Percentiles rank a stretch among this genome's conserved stretches.
Evolutionary conservation across 2,113 vertebrate species (phyloP).

Genomic region (Zosterops pallidus): DNA sequence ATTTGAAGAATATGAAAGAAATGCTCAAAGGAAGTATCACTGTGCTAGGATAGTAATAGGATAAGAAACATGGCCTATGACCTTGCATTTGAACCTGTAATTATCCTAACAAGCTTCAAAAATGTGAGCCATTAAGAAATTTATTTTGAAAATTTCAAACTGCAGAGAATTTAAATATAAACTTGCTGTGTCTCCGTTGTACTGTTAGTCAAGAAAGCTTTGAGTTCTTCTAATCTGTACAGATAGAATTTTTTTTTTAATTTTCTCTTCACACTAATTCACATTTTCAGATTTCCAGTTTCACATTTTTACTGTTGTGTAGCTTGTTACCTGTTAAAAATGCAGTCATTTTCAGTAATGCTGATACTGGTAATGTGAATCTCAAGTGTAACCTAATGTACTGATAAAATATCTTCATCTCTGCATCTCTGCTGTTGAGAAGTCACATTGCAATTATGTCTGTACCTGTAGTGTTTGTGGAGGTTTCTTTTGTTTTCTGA

Average conservation of each 20-base stretch:
- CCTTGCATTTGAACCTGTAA: neutral
- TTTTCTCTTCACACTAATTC: neutral
- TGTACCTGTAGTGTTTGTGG: neutral
- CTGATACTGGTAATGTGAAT: neutral
- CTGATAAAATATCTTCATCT: neutral
- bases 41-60: neutral
- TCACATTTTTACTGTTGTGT: neutral
- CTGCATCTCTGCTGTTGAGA: neutral
- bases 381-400: neutral
- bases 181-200: neutral
- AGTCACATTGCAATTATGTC: neutral
- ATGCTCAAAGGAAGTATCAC: neutral
- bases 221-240: neutral
- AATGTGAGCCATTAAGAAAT: fast-evolving
- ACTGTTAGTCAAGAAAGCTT: neutral
- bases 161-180: neutral
- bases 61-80: neutral
- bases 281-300: neutral
- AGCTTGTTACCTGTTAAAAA: neutral
- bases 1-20: neutral
- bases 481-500: neutral
- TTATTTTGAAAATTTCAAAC: neutral
- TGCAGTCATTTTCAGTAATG: neutral
- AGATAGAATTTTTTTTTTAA: neutral
- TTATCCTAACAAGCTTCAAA: neutral